phyloP scores from a whole-genome alignment of 2,888 invertebrate genomes.

The Drosophila niveifrons region DNA sequence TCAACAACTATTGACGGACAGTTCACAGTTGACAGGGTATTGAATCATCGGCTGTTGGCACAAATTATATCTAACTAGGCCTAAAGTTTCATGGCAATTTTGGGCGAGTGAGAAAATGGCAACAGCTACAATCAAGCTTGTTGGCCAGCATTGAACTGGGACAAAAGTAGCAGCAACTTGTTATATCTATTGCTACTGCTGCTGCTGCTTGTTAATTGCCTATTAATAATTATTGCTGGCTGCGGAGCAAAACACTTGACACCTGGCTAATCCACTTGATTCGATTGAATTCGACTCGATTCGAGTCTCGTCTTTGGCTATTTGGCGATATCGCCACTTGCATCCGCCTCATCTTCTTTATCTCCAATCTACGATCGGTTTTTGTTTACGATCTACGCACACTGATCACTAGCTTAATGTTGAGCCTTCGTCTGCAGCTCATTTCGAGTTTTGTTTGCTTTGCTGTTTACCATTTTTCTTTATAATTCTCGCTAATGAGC shows the following conservation, averaged over 20 bases:
- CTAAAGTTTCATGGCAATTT: background rate
- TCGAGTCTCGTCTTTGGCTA: background rate
- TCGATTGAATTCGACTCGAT: background rate
- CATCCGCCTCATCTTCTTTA: background rate
- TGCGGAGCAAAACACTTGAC: conserved; percentile 10
- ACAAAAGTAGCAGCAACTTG: conserved; percentile 25
- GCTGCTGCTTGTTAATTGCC: conserved; percentile 13
- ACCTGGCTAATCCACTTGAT: background rate
- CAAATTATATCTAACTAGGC: background rate
- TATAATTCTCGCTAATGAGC: conserved; percentile 21
- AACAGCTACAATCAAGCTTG: background rate
- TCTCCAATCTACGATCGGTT: background rate
- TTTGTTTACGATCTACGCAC: too few relatives aligned
- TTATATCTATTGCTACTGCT: conserved; percentile 6
- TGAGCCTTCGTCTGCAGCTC: background rate
- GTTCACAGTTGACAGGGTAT: background rate
- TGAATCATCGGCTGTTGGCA: background rate
- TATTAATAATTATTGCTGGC: conserved; percentile 27
- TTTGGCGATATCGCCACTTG: background rate
- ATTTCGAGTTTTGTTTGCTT: background rate
- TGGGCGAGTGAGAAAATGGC: background rate
- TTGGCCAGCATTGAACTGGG: conserved; percentile 35
- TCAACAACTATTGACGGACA: background rate
- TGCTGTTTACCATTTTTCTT: background rate
- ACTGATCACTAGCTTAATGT: background rate